Evolutionary conservation across 2,888 invertebrate species (phyloP).

Genomic region (Drosophila neutralis): DNA sequence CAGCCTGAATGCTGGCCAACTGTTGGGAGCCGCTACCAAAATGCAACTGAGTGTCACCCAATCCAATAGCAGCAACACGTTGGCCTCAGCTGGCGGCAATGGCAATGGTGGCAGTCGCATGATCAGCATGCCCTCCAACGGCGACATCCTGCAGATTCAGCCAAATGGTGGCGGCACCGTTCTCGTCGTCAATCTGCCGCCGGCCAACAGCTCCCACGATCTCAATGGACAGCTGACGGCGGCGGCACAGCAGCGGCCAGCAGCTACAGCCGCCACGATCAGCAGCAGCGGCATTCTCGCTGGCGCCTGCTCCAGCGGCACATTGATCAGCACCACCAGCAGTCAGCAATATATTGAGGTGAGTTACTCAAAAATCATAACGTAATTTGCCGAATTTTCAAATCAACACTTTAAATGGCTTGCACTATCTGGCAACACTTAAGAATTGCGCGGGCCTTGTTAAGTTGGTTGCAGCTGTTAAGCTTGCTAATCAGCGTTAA

Average conservation of each 20-base stretch:
- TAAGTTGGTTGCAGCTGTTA: background rate
- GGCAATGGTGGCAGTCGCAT: constrained; percentile 84
- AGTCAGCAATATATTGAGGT: constrained; percentile 86
- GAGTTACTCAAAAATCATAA: constrained; percentile 57
- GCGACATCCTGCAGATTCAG: constrained; percentile 88
- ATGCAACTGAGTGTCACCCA: constrained; percentile 71
- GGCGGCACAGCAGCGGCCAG: constrained; percentile 16
- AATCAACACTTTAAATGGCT: background rate
- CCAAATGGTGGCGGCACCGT: constrained; percentile 88
- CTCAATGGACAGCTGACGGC: constrained; percentile 65
- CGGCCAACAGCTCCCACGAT: constrained; percentile 85
- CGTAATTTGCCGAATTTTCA: background rate
- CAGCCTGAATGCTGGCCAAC: constrained; percentile 85
- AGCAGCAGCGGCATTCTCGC: constrained; percentile 82
- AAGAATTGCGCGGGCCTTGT: background rate
- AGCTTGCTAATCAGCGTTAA: no score
- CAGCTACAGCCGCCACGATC: constrained; percentile 52
- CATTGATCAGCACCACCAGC: constrained; percentile 86
- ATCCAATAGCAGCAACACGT: constrained; percentile 56
- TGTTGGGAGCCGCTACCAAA: constrained; percentile 76
- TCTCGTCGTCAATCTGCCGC: constrained; percentile 92
- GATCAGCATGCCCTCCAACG: constrained; percentile 85
- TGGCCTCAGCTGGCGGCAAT: constrained; percentile 63
- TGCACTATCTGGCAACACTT: background rate
- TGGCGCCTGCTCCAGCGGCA: constrained; percentile 80